Percentiles rank a stretch among this genome's conserved stretches.
phyloP scores from a whole-genome alignment of 1,140 invertebrate genomes.

The Epicauta chinensis region DNA sequence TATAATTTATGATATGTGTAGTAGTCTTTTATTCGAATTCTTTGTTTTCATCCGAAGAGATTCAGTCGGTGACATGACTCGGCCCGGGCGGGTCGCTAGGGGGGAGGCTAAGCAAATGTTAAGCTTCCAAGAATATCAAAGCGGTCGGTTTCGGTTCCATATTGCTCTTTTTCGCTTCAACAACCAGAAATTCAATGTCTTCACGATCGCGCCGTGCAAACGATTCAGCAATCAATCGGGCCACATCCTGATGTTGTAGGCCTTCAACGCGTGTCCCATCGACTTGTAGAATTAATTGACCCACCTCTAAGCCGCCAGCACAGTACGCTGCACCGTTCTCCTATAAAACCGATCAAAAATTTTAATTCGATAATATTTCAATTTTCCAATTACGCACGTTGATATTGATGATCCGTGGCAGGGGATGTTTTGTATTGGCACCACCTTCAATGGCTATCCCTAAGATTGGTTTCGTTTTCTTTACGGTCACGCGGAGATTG shows the following conservation, averaged over 20 bases:
- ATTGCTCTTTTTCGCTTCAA: slow-evolving; percentile 84
- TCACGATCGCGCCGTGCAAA: slow-evolving; percentile 78
- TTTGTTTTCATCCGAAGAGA: neutral
- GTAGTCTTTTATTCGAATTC: slow-evolving; percentile 9
- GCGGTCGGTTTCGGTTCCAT: slow-evolving; percentile 82
- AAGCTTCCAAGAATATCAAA: slow-evolving; percentile 80
- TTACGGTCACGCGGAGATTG: slow-evolving; percentile 77
- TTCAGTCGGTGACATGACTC: slow-evolving; percentile 39
- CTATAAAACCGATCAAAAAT: slow-evolving; percentile 46
- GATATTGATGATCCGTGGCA: slow-evolving; percentile 94
- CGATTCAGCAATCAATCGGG: slow-evolving; percentile 80
- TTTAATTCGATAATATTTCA: neutral
- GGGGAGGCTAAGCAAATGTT: slow-evolving; percentile 75
- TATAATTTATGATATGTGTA: slow-evolving; percentile 34
- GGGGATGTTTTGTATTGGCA: slow-evolving; percentile 86
- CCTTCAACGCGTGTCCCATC: slow-evolving; percentile 85
- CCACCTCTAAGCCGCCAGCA: slow-evolving; percentile 85
- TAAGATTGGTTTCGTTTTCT: slow-evolving; percentile 87
- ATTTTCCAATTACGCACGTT: slow-evolving; percentile 61
- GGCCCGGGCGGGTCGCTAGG: slow-evolving; percentile 64
- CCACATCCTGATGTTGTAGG: slow-evolving; percentile 70
- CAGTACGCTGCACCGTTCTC: slow-evolving; percentile 90
- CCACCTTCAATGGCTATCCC: slow-evolving; percentile 97
- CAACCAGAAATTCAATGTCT: slow-evolving; percentile 85
- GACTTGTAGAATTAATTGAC: slow-evolving; percentile 89